A percentile compares a stretch with the other conserved stretches of the same genome.
Conservation (phyloP, 1,140 invertebrate genomes). For the Chelonus insularis region DNA sequence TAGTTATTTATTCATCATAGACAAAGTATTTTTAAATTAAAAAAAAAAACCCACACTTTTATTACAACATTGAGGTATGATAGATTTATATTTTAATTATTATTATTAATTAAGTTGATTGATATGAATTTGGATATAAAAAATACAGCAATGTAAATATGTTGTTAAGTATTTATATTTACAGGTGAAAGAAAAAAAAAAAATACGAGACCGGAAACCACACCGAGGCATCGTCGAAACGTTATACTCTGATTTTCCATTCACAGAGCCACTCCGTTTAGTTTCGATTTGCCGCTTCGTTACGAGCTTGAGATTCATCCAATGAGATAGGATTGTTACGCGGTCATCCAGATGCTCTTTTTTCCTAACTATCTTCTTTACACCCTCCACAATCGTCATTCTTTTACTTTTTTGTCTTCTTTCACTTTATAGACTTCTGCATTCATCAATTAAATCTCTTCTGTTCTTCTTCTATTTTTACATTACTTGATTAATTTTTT, state of each 20-base stretch:
- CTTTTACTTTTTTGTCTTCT: slow-evolving; percentile 7
- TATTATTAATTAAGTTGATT: too few species aligned
- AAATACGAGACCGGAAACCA: slow-evolving; percentile 23
- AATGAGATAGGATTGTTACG: slow-evolving; percentile 31
- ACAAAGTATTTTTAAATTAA: too few species aligned
- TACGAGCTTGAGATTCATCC: slow-evolving; percentile 31
- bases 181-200: too few species aligned
- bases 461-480: slow-evolving; percentile 15
- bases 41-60: too few species aligned
- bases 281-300: slow-evolving; percentile 35
- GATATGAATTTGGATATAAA: too few species aligned
- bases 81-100: too few species aligned
- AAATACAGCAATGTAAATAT: too few species aligned
- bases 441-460: not conserved
- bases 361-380: slow-evolving; percentile 5
- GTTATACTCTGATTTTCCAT: slow-evolving; percentile 31
- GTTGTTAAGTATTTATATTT: too few species aligned
- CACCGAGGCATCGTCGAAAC: slow-evolving; percentile 29
- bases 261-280: slow-evolving; percentile 31
- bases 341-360: slow-evolving; percentile 35
- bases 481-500: not conserved
- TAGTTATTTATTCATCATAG: too few species aligned
- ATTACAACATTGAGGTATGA: too few species aligned
- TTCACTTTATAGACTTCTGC: not conserved
- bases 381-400: slow-evolving; percentile 15